Percentiles rank a stretch among this genome's conserved stretches.
Conservation (phyloP, 2,888 invertebrate species). For the Cerastis rubricosa region DNA sequence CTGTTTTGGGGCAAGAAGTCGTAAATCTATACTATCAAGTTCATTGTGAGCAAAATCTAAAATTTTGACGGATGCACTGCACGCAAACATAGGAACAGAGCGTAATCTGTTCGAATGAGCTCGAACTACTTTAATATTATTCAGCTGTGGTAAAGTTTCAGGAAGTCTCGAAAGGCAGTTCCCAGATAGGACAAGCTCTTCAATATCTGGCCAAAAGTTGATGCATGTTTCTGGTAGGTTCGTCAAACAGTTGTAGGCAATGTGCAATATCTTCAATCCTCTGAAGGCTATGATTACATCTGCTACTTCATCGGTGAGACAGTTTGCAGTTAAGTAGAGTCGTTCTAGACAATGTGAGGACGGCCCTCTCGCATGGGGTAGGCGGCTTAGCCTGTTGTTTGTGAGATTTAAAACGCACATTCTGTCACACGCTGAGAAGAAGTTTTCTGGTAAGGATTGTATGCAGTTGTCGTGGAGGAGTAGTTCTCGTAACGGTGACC, state of each 20-base stretch:
- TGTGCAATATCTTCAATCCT: conserved; percentile 93
- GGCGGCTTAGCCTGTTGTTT: conserved; percentile 93
- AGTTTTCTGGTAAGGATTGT: conserved; percentile 93
- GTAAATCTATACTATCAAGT: conserved; percentile 94
- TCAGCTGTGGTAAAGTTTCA: conserved; percentile 93
- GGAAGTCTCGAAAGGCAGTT: conserved; percentile 95
- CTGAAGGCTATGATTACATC: conserved; percentile 92
- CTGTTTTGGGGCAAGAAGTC: conserved; percentile 94
- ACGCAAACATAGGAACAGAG: conserved; percentile 94
- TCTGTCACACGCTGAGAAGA: conserved; percentile 92
- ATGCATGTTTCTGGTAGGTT: conserved; percentile 94
- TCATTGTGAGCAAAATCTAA: conserved; percentile 96
- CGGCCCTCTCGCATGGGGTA: conserved; percentile 92
- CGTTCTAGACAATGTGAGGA: conserved; percentile 92
- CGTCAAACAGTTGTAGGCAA: conserved; percentile 95
- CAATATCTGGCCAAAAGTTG: conserved; percentile 94
- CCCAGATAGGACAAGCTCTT: conserved; percentile 95
- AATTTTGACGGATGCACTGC: conserved; percentile 93
- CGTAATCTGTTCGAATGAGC: conserved; percentile 96
- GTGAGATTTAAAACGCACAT: conserved; percentile 94
- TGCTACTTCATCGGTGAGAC: conserved; percentile 93
- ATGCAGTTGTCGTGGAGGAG: conserved; percentile 95
- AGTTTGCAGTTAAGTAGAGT: conserved; percentile 94
- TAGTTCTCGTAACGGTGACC: conserved; percentile 93
- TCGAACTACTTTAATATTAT: conserved; percentile 93